These are phyloP conservation scores for Drosophila burlai DNA, from an alignment of 1,140 invertebrate genomes.

Conservation along the genomic window DNA sequence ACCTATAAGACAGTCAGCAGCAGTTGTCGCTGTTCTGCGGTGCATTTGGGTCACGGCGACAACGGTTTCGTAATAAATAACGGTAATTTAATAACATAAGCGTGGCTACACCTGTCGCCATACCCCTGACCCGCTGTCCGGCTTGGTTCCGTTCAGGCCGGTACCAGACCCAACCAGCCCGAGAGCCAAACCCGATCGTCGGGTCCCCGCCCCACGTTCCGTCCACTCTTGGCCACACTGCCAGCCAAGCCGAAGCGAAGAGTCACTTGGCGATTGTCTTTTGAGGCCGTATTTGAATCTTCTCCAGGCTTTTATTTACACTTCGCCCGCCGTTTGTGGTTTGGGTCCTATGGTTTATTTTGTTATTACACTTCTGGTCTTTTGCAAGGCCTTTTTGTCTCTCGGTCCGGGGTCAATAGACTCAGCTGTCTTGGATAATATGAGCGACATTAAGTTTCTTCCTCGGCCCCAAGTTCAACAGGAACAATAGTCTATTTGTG, in stretches of 20 bases:
- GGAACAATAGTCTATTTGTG: conserved; percentile 21
- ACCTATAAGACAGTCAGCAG: conserved; percentile 9
- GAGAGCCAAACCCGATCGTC: conserved; percentile 35
- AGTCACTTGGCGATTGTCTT: conserved; percentile 48
- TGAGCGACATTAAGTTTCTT: conserved; percentile 29
- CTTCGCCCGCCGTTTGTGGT: conserved; percentile 28
- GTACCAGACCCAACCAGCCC: conserved; percentile 23
- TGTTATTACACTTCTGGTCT: conserved; percentile 14
- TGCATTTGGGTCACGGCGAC: conserved; percentile 72
- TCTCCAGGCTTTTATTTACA: conserved; percentile 59
- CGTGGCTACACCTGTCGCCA: conserved; percentile 64
- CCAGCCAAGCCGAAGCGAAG: conserved; percentile 51
- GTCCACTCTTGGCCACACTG: neutral
- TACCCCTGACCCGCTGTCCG: conserved; percentile 24
- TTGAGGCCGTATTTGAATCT: conserved; percentile 32
- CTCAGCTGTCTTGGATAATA: conserved; percentile 42
- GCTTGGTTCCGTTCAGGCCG: conserved; percentile 10
- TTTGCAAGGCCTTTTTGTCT: conserved; percentile 14
- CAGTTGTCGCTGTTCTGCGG: conserved; percentile 57
- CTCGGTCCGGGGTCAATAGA: conserved; percentile 56
- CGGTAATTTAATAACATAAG: conserved; percentile 78
- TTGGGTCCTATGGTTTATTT: conserved; percentile 8
- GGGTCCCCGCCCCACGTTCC: conserved; percentile 7
- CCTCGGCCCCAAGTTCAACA: neutral
- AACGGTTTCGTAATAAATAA: conserved; percentile 82